Evolutionary conservation across 2,888 invertebrate species (phyloP).

Genomic region (Dryobotodes eremita): DNA sequence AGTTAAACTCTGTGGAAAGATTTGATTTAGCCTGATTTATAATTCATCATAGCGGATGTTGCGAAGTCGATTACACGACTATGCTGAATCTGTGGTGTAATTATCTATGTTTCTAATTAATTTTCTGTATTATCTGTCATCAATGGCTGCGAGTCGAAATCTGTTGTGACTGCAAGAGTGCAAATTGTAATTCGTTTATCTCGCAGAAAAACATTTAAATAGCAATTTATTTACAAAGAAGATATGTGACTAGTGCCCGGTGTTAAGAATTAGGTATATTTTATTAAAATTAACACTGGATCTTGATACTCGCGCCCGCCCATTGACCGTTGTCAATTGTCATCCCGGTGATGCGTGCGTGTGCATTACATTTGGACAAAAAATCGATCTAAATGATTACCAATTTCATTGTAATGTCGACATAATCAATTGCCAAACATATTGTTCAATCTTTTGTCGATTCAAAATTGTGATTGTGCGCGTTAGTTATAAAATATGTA

Average conservation of each 20-base stretch:
- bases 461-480: conserved; percentile 37
- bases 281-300: conserved; percentile 16
- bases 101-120: conserved; percentile 13
- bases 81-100: conserved; percentile 9
- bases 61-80: conserved; percentile 4
- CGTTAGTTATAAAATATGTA: conserved; percentile 46
- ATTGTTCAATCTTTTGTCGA: conserved; percentile 34
- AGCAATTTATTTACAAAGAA: conserved; percentile 43
- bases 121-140: conserved; percentile 61
- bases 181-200: conserved; percentile 25
- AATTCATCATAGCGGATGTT: background rate
- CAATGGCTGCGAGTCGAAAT: conserved; percentile 65
- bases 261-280: conserved; percentile 58
- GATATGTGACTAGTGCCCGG: conserved; percentile 55
- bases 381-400: conserved; percentile 71
- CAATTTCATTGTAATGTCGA: conserved; percentile 64
- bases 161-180: conserved; percentile 62
- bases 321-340: conserved; percentile 70
- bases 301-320: conserved; percentile 48
- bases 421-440: conserved; percentile 51
- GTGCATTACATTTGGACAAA: conserved; percentile 73
- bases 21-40: background rate
- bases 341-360: conserved; percentile 80
- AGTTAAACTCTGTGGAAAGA: background rate
- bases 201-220: conserved; percentile 25